Base-by-base conservation (phyloP, 2,888 invertebrate genomes). In the Cosmia trapezina region DNA sequence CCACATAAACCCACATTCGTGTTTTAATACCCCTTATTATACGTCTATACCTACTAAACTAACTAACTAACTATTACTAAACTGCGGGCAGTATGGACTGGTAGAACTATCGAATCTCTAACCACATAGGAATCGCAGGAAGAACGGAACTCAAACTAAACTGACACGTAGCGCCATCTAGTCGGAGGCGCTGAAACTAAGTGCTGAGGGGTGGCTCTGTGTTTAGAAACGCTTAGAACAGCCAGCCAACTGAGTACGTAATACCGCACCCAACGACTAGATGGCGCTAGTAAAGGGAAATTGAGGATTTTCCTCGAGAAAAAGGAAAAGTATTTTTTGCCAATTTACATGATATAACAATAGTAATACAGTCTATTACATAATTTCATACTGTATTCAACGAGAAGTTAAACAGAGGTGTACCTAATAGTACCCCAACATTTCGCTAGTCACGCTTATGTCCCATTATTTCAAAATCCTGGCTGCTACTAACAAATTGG, bases 121-220 rank as follows among this genome's bases (percentile, higher is more conserved):
- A n/a, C 17, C 28, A 62, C 28, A 0, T 28, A 19, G 1, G 4
- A 43, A 17, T 41, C 28, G 14, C 5, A 45, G 0, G n/a, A 41
- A 14, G 9, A 33, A 49, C 22, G 0, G 7, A 45, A 11, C 9
- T 11, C 6, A 28, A 14, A 33, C 14, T 12, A 19, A 45, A 14
- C 12, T 17, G 14, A 4, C 2, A n/a, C 1, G 5, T 43, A 88
- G 53, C 89, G 93, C 92, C 94, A 94, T 91, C 95, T 92, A 84
- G 62, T 73, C 83, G 83, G 77, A 86, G 86, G 86, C 17, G 80
- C 5, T 2, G 1, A 78, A 89, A 94, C 88, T 79, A 83, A 62
- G 5, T 47, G 41, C 51, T 53, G 28, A 43, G 12, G n/a, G 60
- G 19, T 4, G 41, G 6, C 12, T 47, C 11, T 11, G 41, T 11